Conservation (phyloP, 2,888 invertebrate genomes). For the Limnephilus auricula region DNA sequence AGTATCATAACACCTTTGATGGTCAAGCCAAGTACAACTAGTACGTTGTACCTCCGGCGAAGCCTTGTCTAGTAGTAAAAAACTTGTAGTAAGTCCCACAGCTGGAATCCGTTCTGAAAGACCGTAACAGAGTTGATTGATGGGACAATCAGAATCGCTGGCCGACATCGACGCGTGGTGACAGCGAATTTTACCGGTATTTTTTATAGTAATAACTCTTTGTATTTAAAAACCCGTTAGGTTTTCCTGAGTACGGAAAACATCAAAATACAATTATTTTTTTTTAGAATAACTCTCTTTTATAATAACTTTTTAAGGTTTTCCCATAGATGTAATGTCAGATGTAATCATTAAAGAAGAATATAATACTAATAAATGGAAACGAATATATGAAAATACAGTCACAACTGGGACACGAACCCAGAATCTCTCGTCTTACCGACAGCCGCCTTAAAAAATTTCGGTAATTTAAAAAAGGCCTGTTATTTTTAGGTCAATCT, state of each 20-base stretch:
- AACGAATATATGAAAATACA: too few species aligned
- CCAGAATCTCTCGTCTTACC: too few species aligned
- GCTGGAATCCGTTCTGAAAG: slow-evolving; percentile 22
- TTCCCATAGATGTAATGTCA: too few species aligned
- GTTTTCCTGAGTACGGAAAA: background rate
- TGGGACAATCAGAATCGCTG: slow-evolving; percentile 46
- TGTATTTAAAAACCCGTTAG: slow-evolving; percentile 30
- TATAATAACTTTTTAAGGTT: too few species aligned
- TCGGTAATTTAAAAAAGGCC: too few species aligned
- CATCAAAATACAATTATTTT: background rate
- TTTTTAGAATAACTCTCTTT: too few species aligned
- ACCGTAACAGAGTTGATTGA: slow-evolving; percentile 49
- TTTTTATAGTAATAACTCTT: slow-evolving; percentile 27
- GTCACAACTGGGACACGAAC: too few species aligned
- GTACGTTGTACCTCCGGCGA: background rate
- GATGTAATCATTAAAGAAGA: too few species aligned
- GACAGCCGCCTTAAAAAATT: too few species aligned
- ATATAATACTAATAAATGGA: too few species aligned
- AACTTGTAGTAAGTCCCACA: background rate
- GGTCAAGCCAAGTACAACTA: background rate
- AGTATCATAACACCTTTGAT: background rate
- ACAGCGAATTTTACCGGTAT: slow-evolving; percentile 45
- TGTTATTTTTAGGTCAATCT: too few species aligned
- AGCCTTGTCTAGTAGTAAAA: background rate
- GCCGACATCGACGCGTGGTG: slow-evolving; percentile 33